phyloP scores from a whole-genome alignment of 2,113 vertebrate species.

The Hypocryptadius cinnamomeus region DNA sequence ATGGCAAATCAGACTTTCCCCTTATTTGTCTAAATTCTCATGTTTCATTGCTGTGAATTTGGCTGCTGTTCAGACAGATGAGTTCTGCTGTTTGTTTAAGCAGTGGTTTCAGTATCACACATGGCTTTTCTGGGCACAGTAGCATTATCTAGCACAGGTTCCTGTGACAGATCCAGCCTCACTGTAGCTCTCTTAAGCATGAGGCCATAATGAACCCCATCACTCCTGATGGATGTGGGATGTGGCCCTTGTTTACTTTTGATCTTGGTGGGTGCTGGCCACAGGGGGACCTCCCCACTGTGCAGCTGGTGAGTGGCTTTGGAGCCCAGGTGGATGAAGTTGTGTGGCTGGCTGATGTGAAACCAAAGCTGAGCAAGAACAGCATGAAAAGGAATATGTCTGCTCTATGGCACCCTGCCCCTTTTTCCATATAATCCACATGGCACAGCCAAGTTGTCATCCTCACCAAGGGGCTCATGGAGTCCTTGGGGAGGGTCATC shows the following conservation, averaged over 20 bases:
- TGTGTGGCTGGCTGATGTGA: neutral
- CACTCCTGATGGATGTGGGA: neutral
- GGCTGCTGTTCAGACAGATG: neutral
- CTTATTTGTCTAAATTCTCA: neutral
- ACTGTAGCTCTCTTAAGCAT: neutral
- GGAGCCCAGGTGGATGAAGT: neutral
- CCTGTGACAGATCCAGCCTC: neutral
- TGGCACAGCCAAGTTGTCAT: fast-evolving
- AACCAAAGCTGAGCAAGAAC: neutral
- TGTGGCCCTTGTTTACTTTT: neutral
- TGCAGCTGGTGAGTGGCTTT: neutral
- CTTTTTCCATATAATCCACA: fast-evolving
- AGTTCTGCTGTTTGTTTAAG: neutral
- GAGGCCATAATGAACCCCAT: neutral
- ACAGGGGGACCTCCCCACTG: neutral
- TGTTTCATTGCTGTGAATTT: neutral
- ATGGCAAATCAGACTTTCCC: neutral
- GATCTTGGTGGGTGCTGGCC: neutral
- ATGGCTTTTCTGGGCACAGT: neutral
- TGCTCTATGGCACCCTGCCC: neutral
- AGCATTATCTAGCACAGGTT: neutral
- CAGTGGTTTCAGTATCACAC: neutral
- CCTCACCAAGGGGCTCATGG: neutral
- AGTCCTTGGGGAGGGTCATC: neutral
- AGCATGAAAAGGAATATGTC: neutral